A percentile compares a stretch with the other conserved stretches of the same genome.
These are phyloP conservation scores for Hoplodrina ambigua DNA, from an alignment of 2,888 invertebrate genomes.

Conservation along the genomic window DNA sequence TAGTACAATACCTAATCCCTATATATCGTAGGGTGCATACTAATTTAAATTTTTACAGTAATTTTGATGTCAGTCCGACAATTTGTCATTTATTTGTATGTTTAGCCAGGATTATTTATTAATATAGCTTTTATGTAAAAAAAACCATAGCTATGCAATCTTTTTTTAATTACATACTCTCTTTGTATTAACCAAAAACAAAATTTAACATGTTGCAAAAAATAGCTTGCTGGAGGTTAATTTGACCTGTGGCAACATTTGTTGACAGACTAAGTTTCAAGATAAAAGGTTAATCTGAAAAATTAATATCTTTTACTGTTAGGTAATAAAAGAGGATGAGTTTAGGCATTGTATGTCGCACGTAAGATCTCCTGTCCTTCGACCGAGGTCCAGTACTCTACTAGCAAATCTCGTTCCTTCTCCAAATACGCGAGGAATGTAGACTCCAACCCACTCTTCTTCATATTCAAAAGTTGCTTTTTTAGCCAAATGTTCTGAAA, in stretches of 20 bases:
- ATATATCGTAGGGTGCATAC: conserved; percentile 30
- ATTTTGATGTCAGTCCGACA: conserved; percentile 65
- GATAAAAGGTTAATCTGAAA: conserved; percentile 9
- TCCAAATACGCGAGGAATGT: conserved; percentile 92
- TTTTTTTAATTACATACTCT: conserved; percentile 1
- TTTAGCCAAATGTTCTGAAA: conserved; percentile 92
- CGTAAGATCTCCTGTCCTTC: conserved; percentile 91
- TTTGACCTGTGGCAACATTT: conserved; percentile 11
- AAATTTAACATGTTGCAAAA: conserved; percentile 12
- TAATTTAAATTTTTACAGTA: conserved; percentile 39
- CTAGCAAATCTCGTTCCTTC: conserved; percentile 92
- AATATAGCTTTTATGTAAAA: conserved; percentile 24
- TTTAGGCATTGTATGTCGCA: conserved; percentile 59
- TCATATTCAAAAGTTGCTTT: conserved; percentile 81
- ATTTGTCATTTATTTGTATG: conserved; percentile 44
- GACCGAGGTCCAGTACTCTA: conserved; percentile 93
- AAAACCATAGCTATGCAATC: conserved; percentile 33
- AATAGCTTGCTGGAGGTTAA: conserved; percentile 14
- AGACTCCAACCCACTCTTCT: conserved; percentile 90
- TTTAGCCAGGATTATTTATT: conserved; percentile 20
- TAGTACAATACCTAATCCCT: conserved; percentile 52
- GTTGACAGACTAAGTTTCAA: conserved; percentile 13
- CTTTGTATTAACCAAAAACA: conserved; percentile 22
- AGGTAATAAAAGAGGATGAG: conserved; percentile 5
- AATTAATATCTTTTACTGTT: conserved; percentile 21